Base-by-base conservation (phyloP, 2,888 invertebrate species). In the Temnothorax ravouxi region DNA sequence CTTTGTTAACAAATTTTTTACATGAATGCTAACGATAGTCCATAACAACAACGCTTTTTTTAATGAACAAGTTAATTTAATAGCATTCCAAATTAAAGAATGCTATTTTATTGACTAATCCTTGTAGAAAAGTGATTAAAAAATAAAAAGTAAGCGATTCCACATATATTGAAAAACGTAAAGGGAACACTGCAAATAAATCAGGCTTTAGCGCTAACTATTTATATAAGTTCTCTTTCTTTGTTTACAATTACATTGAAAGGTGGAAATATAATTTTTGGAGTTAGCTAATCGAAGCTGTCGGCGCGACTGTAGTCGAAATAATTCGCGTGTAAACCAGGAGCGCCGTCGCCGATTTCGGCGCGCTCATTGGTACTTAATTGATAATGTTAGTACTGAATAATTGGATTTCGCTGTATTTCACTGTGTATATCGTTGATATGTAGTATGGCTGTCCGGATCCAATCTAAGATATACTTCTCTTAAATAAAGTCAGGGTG, bases 291-390 rank as follows among this genome's bases (percentile, higher is more conserved):
- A 75, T 72, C 52, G 21, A 81, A 52, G 62, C 21, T 44, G 56
- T 83, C 3, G 54, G 54, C 38, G 41, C 34, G n/a, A 69, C 8
- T 59, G 34, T 83, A 52, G 41, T 69, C 44, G 18, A 62, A 69
- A 71, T 41, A 47, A 54, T 66, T 41, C 3, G 9, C 41, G 41
- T n/a, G 11, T 59, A 74, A 83, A 38, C 75, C 71, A 71, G 62
- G 80, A 88, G 89, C 84, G 77, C 67, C 64, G 64, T 82, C 66
- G 64, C 66, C 76, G 74, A 86, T 59, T 72, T 84, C 77, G 69
- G 62, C 85, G 84, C 84, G 77, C 83, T 85, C 80, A 74, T 86
- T 89, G 86, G 77, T 90, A 90, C 84, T 87, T 87, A 67, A 83
- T 79, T 47, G 34, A 88, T 89, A 90, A 84, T 84, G 61, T 77